Evolutionary conservation across 2,113 vertebrate species (phyloP).

Genomic region (Hydropotes inermis): DNA sequence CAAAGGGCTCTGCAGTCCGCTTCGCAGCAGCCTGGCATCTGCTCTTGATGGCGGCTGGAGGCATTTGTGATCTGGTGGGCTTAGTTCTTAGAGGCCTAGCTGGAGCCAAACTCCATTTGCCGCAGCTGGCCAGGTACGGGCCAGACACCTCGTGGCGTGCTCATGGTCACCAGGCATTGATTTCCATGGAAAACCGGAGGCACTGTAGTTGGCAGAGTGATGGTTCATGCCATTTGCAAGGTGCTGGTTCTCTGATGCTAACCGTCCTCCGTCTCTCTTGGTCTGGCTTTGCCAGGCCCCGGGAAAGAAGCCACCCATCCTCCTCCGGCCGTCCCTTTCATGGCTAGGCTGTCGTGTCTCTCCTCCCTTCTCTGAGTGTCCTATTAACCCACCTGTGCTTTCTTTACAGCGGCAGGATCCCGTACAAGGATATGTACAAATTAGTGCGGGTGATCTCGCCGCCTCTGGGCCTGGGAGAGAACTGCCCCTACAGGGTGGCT

Average conservation of each 20-base stretch:
- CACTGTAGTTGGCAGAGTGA: not conserved
- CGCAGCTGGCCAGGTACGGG: not conserved
- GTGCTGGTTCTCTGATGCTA: conserved; percentile 27
- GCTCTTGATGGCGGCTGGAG: not conserved
- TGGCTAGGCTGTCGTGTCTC: conserved; percentile 63
- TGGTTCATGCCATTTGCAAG: not conserved
- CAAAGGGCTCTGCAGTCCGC: not conserved
- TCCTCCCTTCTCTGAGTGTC: conserved; percentile 76
- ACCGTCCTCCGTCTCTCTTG: conserved; percentile 19
- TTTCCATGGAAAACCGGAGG: not conserved
- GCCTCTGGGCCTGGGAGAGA: conserved; percentile 99
- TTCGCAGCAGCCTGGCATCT: not conserved
- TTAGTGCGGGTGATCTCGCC: conserved; percentile 99
- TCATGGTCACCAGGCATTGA: not conserved
- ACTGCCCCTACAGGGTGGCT: conserved; percentile 99
- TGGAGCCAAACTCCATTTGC: not conserved
- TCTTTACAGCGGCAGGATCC: conserved; percentile 98
- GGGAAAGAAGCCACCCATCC: conserved; percentile 35
- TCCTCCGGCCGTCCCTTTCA: not conserved
- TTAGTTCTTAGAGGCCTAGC: not conserved
- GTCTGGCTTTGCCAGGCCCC: conserved; percentile 26
- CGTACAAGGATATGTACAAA: conserved; percentile 99
- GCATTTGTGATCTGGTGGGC: not conserved
- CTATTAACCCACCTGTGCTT: conserved; percentile 91
- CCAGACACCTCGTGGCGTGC: not conserved